Conservation (phyloP, 2,113 vertebrate genomes). For the Paradisaea rubra region DNA sequence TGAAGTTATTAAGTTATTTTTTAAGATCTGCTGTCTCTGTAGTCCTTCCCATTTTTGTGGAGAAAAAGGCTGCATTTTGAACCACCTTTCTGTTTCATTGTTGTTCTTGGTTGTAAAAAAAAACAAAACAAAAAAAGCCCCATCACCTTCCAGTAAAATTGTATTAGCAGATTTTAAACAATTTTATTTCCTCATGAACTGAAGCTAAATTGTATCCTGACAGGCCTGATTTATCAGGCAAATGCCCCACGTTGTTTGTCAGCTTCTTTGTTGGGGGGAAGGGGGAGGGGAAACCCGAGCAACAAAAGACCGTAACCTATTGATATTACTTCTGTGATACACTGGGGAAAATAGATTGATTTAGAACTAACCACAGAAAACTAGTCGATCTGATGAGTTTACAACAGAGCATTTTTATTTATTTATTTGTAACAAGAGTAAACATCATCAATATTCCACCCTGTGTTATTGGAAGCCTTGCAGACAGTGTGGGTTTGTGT, state of each 20-base stretch:
- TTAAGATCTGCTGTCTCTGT: not conserved
- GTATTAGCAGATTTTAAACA: not conserved
- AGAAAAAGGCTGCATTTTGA: not conserved
- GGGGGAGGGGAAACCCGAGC: slow-evolving; percentile 44
- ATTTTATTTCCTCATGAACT: not conserved
- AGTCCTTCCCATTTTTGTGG: not conserved
- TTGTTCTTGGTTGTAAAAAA: not conserved
- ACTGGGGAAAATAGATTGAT: slow-evolving; percentile 23
- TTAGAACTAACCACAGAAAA: slow-evolving; percentile 23
- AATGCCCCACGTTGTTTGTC: slow-evolving; percentile 18
- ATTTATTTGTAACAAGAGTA: slow-evolving; percentile 41
- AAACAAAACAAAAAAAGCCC: not conserved
- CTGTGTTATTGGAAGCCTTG: not conserved
- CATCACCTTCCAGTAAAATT: not conserved
- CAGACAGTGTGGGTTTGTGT: not conserved
- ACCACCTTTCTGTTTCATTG: not conserved
- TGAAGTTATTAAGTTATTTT: not conserved
- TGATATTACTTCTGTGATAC: slow-evolving; percentile 17
- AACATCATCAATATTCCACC: not conserved
- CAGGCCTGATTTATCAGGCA: slow-evolving; percentile 16
- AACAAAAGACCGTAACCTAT: slow-evolving; percentile 56
- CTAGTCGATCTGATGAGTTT: slow-evolving; percentile 45
- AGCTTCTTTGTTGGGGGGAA: slow-evolving; percentile 30
- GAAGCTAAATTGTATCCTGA: not conserved
- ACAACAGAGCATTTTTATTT: slow-evolving; percentile 12